A percentile compares a stretch with the other conserved stretches of the same genome.
These are phyloP conservation scores for Remorina albescens DNA, from an alignment of 2,797 vertebrate species.

Conservation along the genomic window DNA sequence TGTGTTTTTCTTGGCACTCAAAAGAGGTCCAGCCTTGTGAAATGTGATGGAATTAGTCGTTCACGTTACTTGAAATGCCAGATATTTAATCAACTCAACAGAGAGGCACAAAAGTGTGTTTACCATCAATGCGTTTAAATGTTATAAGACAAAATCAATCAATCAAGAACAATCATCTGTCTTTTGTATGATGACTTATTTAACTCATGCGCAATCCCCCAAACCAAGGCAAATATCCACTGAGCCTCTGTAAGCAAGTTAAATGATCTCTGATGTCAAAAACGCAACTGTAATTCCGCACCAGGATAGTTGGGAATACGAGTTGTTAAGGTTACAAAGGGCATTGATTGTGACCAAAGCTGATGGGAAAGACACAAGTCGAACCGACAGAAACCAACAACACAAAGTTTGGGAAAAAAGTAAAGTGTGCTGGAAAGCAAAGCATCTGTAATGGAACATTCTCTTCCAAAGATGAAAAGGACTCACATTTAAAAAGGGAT, in stretches of 20 bases:
- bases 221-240: not conserved
- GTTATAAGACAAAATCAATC: too few relatives aligned
- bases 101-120: not conserved
- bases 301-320: not conserved
- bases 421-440: not conserved
- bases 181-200: constrained; percentile 19
- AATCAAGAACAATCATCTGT: too few relatives aligned
- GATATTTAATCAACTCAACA: not conserved
- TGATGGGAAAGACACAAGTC: constrained; percentile 1
- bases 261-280: constrained; percentile 5
- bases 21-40: constrained; percentile 10
- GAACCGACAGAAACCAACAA: not conserved
- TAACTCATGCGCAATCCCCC: not conserved
- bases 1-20: constrained; percentile 26
- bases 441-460: constrained; percentile 25
- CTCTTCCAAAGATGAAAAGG: constrained; percentile 45
- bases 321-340: not conserved
- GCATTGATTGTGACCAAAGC: not conserved
- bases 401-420: constrained; percentile 20
- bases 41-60: constrained; percentile 19
- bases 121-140: constrained; percentile 1
- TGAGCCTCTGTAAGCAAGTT: not conserved
- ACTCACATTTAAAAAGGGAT: constrained; percentile 37
- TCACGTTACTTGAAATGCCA: not conserved
- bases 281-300: not conserved